Conservation (phyloP, 2,888 invertebrate species). For the Drosophila mayaguana region DNA sequence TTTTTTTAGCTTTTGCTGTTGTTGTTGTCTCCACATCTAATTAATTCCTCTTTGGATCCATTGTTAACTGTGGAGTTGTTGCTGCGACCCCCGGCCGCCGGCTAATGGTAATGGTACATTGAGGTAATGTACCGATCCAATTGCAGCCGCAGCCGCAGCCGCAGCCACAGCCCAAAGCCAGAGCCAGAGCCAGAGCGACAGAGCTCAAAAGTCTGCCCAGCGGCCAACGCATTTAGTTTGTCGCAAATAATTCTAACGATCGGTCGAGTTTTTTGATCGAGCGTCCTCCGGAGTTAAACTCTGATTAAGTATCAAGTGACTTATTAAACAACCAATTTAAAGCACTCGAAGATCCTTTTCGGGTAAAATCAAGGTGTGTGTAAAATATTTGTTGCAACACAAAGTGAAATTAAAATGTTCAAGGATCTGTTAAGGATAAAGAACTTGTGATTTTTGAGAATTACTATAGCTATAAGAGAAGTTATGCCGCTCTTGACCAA, state of each 20-base stretch:
- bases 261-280: conserved; percentile 71
- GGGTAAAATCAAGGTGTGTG: conserved; percentile 1
- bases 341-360: conserved; percentile 30
- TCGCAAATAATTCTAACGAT: conserved; percentile 83
- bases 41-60: conserved; percentile 78
- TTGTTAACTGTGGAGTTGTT: conserved; percentile 71
- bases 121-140: conserved; percentile 62
- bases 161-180: conserved; percentile 33
- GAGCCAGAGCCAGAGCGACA: conserved; percentile 25
- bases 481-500: no score
- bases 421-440: neutral
- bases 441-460: neutral
- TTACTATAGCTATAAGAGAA: no score
- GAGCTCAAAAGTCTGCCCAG: conserved; percentile 41
- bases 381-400: neutral
- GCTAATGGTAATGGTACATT: conserved; percentile 68
- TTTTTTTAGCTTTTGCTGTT: conserved; percentile 15
- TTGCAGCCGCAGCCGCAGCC: conserved; percentile 57
- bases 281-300: conserved; percentile 39
- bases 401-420: neutral
- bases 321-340: neutral
- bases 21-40: conserved; percentile 81
- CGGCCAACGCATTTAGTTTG: conserved; percentile 74
- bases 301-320: conserved; percentile 47
- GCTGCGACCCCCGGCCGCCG: conserved; percentile 45